Evolutionary conservation across 1,140 invertebrate species (phyloP).

Genomic region (Leptinotarsa defecta): DNA sequence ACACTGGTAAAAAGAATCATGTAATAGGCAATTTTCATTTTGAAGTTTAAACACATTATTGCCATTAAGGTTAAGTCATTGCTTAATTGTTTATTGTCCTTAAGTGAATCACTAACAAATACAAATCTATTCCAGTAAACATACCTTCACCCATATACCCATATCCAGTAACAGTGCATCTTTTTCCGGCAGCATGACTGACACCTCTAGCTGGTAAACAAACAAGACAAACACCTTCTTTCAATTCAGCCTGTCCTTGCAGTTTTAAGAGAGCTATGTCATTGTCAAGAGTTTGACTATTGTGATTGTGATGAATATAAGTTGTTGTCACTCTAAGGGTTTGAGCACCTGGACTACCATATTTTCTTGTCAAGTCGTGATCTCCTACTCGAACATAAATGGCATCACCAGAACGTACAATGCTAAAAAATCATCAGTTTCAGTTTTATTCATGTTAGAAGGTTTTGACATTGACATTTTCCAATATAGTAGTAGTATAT

Average conservation of each 20-base stretch:
- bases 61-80: too few species aligned
- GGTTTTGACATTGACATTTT: too few species aligned
- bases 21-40: too few species aligned
- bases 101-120: too few species aligned
- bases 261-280: slow-evolving; percentile 94
- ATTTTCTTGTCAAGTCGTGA: slow-evolving; percentile 86
- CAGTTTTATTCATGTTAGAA: too few species aligned
- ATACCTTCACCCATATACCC: slow-evolving; percentile 93
- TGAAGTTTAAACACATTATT: too few species aligned
- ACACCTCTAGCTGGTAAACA: slow-evolving; percentile 87
- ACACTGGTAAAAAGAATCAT: too few species aligned
- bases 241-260: slow-evolving; percentile 86
- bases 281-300: slow-evolving; percentile 79
- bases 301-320: slow-evolving; percentile 96
- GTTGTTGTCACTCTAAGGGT: slow-evolving; percentile 87
- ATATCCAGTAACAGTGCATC: slow-evolving; percentile 91
- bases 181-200: slow-evolving; percentile 81
- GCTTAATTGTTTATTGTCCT: too few species aligned
- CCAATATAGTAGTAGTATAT: too few species aligned
- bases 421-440: slow-evolving; percentile 63
- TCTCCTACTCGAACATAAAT: slow-evolving; percentile 93
- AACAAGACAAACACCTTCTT: slow-evolving; percentile 79
- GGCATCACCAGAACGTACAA: slow-evolving; percentile 86
- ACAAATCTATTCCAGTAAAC: slow-evolving; percentile 31
- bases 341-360: slow-evolving; percentile 85